Percentiles rank a stretch among this genome's conserved stretches.
These are phyloP conservation scores for Ophioninae sp. DNA, from an alignment of 2,888 invertebrate species.

Conservation along the genomic window DNA sequence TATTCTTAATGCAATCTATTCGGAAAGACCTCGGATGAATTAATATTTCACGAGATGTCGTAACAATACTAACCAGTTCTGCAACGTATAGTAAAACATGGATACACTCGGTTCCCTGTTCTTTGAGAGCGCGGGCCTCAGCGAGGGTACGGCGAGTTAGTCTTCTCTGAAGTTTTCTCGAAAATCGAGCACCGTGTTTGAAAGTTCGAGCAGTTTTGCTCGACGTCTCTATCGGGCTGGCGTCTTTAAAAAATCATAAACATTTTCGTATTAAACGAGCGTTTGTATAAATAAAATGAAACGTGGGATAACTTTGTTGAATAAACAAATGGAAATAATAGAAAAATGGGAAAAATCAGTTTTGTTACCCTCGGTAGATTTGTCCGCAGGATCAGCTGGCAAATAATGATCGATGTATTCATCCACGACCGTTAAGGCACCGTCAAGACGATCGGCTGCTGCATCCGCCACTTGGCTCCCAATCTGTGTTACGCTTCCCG, in stretches of 20 bases:
- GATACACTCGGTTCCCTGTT: slow-evolving; percentile 89
- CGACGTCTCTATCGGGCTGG: slow-evolving; percentile 74
- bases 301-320: neutral
- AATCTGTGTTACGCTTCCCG: slow-evolving; percentile 91
- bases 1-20: too few relatives aligned
- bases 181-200: slow-evolving; percentile 89
- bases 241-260: slow-evolving; percentile 65
- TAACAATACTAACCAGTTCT: slow-evolving; percentile 85
- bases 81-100: slow-evolving; percentile 89
- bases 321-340: too few relatives aligned
- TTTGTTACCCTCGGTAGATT: slow-evolving; percentile 84
- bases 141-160: slow-evolving; percentile 89
- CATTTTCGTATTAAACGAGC: neutral
- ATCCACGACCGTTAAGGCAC: slow-evolving; percentile 89
- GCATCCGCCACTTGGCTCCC: slow-evolving; percentile 88
- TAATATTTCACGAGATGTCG: neutral
- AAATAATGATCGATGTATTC: slow-evolving; percentile 91
- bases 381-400: slow-evolving; percentile 85
- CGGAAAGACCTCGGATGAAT: neutral
- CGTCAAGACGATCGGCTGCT: slow-evolving; percentile 89
- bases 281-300: neutral
- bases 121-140: slow-evolving; percentile 90
- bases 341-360: neutral
- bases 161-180: slow-evolving; percentile 89
- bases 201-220: slow-evolving; percentile 88